Conservation (phyloP, 1,140 invertebrate species). For the Macrosteles quadrilineatus region DNA sequence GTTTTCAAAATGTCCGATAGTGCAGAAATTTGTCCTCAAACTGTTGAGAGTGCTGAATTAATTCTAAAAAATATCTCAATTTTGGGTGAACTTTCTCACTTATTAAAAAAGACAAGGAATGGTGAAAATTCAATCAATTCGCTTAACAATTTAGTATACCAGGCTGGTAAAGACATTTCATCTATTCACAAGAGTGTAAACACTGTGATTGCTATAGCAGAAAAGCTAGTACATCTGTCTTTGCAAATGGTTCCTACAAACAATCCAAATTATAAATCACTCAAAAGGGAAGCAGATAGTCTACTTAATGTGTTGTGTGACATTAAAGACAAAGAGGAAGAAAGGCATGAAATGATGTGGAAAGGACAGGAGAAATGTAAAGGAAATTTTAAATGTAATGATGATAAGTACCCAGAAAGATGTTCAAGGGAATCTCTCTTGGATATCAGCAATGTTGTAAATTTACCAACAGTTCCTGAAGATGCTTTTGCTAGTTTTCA, state of each 20-base stretch:
- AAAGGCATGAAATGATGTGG: neutral
- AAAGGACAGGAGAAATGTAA: too few relatives aligned
- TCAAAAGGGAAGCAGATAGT: neutral
- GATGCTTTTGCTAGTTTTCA: slow-evolving; percentile 1
- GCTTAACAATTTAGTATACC: neutral
- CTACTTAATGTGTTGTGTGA: neutral
- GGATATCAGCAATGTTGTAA: neutral
- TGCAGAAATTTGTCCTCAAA: neutral
- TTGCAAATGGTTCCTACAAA: neutral
- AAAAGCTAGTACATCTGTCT: slow-evolving; percentile 3
- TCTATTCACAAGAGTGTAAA: neutral
- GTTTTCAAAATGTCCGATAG: neutral
- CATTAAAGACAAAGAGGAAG: neutral
- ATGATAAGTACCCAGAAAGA: slow-evolving; percentile 1
- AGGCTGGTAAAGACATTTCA: neutral
- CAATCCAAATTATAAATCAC: neutral
- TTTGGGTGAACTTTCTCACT: slow-evolving; percentile 3
- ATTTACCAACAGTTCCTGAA: neutral
- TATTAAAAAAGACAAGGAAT: neutral
- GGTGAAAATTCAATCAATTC: neutral
- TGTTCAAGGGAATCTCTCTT: slow-evolving; percentile 15
- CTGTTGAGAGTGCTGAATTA: neutral
- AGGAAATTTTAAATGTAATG: too few relatives aligned
- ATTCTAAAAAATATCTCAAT: slow-evolving; percentile 9
- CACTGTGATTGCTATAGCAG: neutral